These are phyloP conservation scores for Monoplex corrugatus DNA, from an alignment of 2,888 invertebrate species.

Conservation along the genomic window DNA sequence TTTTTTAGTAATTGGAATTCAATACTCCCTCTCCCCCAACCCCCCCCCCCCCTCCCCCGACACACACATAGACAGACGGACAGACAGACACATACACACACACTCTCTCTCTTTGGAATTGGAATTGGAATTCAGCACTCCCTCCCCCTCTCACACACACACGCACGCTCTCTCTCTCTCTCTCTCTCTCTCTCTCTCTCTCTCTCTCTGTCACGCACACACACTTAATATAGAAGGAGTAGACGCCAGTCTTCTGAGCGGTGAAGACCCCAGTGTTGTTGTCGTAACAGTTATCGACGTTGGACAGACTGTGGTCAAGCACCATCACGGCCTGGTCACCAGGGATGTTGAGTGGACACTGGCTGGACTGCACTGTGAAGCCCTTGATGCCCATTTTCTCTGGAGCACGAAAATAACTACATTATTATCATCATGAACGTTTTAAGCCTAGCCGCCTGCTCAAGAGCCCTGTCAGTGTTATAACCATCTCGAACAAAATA, in stretches of 20 bases:
- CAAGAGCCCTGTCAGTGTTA: too few species aligned
- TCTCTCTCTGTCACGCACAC: not conserved
- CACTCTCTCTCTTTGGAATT: not conserved
- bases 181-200: not conserved
- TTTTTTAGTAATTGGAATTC: too few species aligned
- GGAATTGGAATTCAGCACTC: not conserved
- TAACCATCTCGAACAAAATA: too few species aligned
- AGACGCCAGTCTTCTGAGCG: not conserved
- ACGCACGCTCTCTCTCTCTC: not conserved
- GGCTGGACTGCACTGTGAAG: not conserved
- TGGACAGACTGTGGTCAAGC: not conserved
- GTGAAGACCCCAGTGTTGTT: not conserved
- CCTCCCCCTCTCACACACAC: not conserved
- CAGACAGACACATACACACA: conserved; percentile 17
- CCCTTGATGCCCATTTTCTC: not conserved
- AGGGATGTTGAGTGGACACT: not conserved
- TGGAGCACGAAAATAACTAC: not conserved
- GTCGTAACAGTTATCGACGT: not conserved
- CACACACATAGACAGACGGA: not conserved
- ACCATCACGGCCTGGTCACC: not conserved
- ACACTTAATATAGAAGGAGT: not conserved
- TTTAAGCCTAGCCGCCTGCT: too few species aligned
- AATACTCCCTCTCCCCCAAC: too few species aligned
- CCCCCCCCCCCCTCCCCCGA: too few species aligned
- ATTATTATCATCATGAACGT: too few species aligned